Base-by-base conservation (phyloP, 2,113 vertebrate genomes). In the Bambusicola thoracicus region DNA sequence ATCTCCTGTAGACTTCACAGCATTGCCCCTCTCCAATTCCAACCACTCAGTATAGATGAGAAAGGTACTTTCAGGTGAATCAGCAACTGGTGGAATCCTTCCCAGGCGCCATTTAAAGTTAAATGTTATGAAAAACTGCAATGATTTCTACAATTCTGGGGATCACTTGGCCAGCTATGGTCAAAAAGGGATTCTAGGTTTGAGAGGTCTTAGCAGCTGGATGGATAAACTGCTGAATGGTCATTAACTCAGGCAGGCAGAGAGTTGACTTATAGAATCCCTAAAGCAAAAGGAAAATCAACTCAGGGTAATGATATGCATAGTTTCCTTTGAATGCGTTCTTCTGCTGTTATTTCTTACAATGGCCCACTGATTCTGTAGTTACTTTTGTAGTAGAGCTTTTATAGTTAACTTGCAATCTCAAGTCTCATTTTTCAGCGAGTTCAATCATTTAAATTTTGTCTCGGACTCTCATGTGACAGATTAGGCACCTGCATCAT, bases 211-310 rank as follows among this genome's bases (percentile, higher is more conserved):
- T 93, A 49, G 51, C 89, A 96, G 68, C 81, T 81, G 66, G 43
- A 91, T n/a, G 79, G 43, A 77, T 91, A 95, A 95, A 51, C 49
- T 82, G 46, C 53, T 85, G 75, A 93, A 84, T 16, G 5, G 22
- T 95, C 81, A 89, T 93, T 95, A 88, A 85, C 70, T 75, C 87
- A 93, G 79, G 53, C 44, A 81, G 63, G 72, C 21, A 89, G 90
- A 89, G 59, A 92, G 67, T 58, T 65, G 67, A 81, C 36, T 90
- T 36, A 51, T 70, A 62, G 58, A 95, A 86, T 29, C 19, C 59
- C 36, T 81, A 81, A 87, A 85, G 30, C 29, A 87, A 88, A 88
- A 75, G 46, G 34, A 81, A 87, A 85, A 83, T 43, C 43, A 91
- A 48, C 51, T 81, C 32, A 9, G 38, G 65, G 62, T 55, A 40